Evolutionary conservation across 2,888 invertebrate species (phyloP).

Genomic region (Fragum sueziense): DNA sequence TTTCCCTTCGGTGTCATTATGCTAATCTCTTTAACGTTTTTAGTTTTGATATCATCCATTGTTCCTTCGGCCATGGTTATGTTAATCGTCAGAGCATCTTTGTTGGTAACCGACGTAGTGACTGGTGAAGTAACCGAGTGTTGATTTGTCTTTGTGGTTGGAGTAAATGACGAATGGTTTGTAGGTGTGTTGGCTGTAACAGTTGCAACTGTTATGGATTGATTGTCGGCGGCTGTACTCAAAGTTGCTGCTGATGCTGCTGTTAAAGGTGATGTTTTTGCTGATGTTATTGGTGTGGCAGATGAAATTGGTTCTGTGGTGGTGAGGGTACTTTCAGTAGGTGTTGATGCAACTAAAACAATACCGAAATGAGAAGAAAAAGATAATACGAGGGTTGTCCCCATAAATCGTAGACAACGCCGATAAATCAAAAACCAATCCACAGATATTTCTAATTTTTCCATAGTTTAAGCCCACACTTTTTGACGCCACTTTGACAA

Average conservation of each 20-base stretch:
- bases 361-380: no score
- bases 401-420: no score
- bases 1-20: conserved; percentile 21
- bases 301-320: no score
- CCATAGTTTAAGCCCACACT: no score
- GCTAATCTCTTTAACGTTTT: neutral
- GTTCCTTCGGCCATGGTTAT: neutral
- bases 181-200: neutral
- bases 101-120: neutral
- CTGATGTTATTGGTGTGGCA: neutral
- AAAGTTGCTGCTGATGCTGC: neutral
- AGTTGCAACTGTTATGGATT: neutral
- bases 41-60: neutral
- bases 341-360: no score
- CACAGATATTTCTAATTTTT: no score
- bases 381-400: no score
- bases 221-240: no score
- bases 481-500: no score
- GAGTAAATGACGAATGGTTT: neutral
- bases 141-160: neutral
- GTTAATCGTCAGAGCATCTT: neutral
- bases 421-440: no score
- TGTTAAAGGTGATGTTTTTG: no score
- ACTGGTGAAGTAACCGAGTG: neutral
- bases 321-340: no score